A percentile compares a stretch with the other conserved stretches of the same genome.
phyloP scores from a whole-genome alignment of 2,888 invertebrate genomes.

The Cephus sareptanus region DNA sequence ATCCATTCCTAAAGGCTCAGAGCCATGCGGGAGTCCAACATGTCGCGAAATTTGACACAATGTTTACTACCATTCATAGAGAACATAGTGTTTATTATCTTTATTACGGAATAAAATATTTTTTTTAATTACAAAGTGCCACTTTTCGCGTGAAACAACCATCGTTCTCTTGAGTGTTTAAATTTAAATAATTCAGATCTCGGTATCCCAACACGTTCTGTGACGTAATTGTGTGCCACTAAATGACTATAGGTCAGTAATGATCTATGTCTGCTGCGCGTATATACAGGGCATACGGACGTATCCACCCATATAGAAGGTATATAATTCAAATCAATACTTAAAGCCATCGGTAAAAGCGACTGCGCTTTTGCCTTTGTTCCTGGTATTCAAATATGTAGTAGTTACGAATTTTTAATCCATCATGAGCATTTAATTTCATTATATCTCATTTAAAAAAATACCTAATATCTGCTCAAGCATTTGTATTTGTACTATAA shows the following conservation, averaged over 20 bases:
- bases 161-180: neutral
- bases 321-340: conserved; percentile 45
- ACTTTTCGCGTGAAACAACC: neutral
- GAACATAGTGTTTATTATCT: neutral
- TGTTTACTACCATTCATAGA: neutral
- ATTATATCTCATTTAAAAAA: neutral
- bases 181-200: neutral
- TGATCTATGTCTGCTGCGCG: neutral
- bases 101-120: neutral
- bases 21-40: neutral
- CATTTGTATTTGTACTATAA: neutral
- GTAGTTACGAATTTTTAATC: neutral
- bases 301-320: neutral
- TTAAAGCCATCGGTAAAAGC: conserved; percentile 46
- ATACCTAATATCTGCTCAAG: neutral
- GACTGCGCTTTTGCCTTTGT: conserved; percentile 17
- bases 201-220: neutral
- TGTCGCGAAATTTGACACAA: neutral
- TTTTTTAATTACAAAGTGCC: neutral
- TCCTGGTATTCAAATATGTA: neutral
- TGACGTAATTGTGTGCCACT: neutral
- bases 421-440: neutral
- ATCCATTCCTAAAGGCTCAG: conserved; percentile 53
- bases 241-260: conserved; percentile 1
- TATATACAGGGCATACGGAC: neutral